Base-by-base conservation (phyloP, 2,113 vertebrate species). In the Brachyistius frenatus region DNA sequence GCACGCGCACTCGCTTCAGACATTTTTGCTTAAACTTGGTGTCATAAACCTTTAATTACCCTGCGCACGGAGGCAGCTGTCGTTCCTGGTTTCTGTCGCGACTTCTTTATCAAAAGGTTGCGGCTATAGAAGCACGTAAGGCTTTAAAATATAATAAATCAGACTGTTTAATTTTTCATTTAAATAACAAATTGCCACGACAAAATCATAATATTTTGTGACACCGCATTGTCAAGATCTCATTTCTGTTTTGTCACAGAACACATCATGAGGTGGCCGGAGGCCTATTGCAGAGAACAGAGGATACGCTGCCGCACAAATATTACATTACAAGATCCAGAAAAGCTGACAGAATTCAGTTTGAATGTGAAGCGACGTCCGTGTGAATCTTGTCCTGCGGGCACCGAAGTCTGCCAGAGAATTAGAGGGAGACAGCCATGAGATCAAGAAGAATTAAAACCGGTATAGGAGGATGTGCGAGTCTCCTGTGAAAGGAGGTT, bases 361-460 rank as follows among this genome's bases (percentile, higher is more conserved):
- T 76, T 84, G 16, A 50, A 52, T 78, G 78, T 63, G 80, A 81
- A 81, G 35, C 3, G 1, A 23, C 3, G 55, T 86, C 80, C 5
- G 1, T 80, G 67, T 71, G 66, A 91, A 84, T 81, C 23, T 16
- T 81, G 64, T 89, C 85, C 89, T 84, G 73, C 72, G 87, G 89
- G 71, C 77, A 57, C 78, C 77, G 7, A 62, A 76, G 67, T 67
- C 72, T 74, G 68, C 79, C 54, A 35, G 69, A 63, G 66, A 76
- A 81, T 87, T 54, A 86, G n/a, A 86, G 49, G 73, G 36, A 90
- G 87, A 75, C 80, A 70, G 73, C 50, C 11, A 33, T 1, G 46
- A 91, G 83, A 92, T 92, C 84, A 91, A 93, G 88, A 89, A 76
- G 81, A 91, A 91, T 92, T 81, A 86, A 89, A 89, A 88, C 52